Percentiles rank a stretch among this genome's conserved stretches.
Conservation (phyloP, 35 echinoderm and acorn worm species). For the Heliocidaris tuberculata region DNA sequence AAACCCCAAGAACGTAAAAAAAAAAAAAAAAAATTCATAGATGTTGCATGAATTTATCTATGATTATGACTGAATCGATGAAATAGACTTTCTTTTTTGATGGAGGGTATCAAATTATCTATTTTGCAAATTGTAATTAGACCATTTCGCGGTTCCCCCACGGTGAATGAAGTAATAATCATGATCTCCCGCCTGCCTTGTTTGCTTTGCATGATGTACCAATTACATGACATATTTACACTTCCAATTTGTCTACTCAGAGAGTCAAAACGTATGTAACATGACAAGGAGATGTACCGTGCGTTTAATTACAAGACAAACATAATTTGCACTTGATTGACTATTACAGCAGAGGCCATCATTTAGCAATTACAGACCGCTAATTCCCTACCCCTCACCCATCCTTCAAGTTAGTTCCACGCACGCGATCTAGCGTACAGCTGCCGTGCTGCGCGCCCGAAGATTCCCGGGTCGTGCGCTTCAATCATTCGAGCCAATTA, state of each 20-base stretch:
- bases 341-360: neutral
- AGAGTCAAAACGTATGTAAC: neutral
- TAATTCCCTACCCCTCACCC: neutral
- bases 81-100: neutral
- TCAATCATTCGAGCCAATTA: slow-evolving; percentile 38
- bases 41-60: too few species aligned
- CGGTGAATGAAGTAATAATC: slow-evolving; percentile 9
- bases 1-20: too few species aligned
- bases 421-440: slow-evolving; percentile 25
- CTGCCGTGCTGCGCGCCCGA: neutral
- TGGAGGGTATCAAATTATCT: neutral
- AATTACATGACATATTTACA: slow-evolving; percentile 27
- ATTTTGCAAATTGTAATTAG: neutral
- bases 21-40: too few species aligned
- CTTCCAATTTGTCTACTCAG: neutral
- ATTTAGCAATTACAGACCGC: slow-evolving; percentile 31
- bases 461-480: slow-evolving; percentile 22
- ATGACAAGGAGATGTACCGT: neutral
- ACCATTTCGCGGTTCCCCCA: neutral
- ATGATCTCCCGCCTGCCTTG: neutral
- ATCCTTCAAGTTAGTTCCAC: slow-evolving; percentile 35
- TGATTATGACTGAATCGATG: too few species aligned
- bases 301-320: slow-evolving; percentile 26
- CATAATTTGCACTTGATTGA: neutral
- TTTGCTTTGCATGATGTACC: slow-evolving; percentile 9